phyloP scores from a whole-genome alignment of 2,797 vertebrate genomes.

The Semaprochilodus insignis region DNA sequence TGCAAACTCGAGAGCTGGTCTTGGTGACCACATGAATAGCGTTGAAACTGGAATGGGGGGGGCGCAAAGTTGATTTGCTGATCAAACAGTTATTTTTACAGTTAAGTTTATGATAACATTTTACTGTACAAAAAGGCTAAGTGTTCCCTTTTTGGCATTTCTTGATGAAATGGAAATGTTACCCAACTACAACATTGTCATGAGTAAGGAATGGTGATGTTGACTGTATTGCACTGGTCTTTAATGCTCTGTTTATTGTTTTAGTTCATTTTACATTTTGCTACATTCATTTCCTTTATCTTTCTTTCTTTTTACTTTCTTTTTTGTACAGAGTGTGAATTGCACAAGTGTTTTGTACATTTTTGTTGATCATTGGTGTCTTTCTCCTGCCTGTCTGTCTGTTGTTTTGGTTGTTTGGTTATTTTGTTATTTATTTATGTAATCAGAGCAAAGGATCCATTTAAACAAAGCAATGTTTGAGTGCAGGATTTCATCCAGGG shows the following conservation, averaged over 20 bases:
- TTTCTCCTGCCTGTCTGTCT: neutral
- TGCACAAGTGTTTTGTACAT: neutral
- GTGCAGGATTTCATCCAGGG: slow-evolving; percentile 42
- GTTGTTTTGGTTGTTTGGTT: slow-evolving; percentile 21
- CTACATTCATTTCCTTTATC: slow-evolving; percentile 44
- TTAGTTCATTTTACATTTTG: neutral
- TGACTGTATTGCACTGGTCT: neutral
- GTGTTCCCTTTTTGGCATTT: neutral
- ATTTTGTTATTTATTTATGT: slow-evolving; percentile 62
- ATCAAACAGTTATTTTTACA: no score
- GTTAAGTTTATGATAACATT: neutral
- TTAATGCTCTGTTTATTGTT: neutral
- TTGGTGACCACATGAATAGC: neutral
- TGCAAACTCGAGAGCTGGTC: neutral
- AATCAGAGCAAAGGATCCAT: slow-evolving; percentile 55
- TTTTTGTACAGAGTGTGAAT: slow-evolving; percentile 71
- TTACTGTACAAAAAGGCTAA: neutral
- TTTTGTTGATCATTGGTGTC: slow-evolving; percentile 11
- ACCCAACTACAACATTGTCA: neutral
- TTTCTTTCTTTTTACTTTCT: slow-evolving; percentile 62
- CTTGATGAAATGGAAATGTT: neutral
- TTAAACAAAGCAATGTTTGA: slow-evolving; percentile 70
- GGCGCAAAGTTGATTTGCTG: no score
- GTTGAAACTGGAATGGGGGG: no score
- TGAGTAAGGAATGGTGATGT: neutral